Base-by-base conservation (phyloP, 2,888 invertebrate species). In the Eurytoma californica region DNA sequence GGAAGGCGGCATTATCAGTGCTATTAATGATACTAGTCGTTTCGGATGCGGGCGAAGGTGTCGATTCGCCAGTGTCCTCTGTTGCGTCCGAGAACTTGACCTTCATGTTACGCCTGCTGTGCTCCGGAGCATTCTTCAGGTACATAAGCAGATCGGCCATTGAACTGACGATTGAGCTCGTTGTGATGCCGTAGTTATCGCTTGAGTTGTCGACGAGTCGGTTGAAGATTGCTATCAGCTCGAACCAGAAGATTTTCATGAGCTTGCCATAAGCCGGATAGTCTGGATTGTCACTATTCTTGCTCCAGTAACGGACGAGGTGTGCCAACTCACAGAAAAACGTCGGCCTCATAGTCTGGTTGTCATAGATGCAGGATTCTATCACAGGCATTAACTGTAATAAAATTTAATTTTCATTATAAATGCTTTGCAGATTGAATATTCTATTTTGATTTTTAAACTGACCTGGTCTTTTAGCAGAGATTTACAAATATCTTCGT, bases 291-390 rank as follows among this genome's bases (percentile, higher is more conserved):
- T 86, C 81, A 4, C 90, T 84, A 82, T 92, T 92, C 86, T 92
- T 91, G 82, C 91, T 91, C 93, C 93, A 93, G 84, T 92, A 93
- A n/a, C 92, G 92, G 53, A 93, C 84, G 53, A 94, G 84, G 3
- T 90, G 89, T 0, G 92, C 88, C 1, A 92, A 88, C 82, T 93
- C 92, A 73, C 89, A 90, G 82, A 92, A 93, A 51, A 93, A 87
- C 28, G 88, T 87, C 83, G 92, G 92, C 55, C 90, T 90, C 68
- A 90, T 86, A 0, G 86, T 82, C 60, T 87, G 86, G 47, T 89
- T 87, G 79, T 91, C 91, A 13, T 79, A 87, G 16, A 93, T 86
- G 81, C 91, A 91, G 86, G 91, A 91, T 82, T 91, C 91, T 67
- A 94, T 87, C 0, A 91, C 86, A 39, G 91, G 86, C 66, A 92